These are phyloP conservation scores for Sinhomidia bicolor DNA, from an alignment of 2,888 invertebrate genomes.

Conservation along the genomic window DNA sequence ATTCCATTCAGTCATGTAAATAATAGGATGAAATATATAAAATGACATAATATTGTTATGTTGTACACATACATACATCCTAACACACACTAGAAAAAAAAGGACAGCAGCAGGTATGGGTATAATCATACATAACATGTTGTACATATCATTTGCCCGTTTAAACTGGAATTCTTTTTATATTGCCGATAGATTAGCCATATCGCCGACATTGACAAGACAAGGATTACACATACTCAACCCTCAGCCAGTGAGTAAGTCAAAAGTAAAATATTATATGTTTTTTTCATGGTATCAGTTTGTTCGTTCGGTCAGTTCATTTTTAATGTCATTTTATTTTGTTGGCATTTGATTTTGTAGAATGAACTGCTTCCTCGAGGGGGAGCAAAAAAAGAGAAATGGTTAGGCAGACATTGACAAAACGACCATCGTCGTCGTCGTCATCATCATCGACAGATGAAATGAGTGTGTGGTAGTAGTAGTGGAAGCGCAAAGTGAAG, in stretches of 20 bases:
- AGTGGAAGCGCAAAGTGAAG: background rate
- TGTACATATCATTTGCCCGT: background rate
- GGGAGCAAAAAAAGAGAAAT: background rate
- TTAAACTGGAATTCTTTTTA: conserved; percentile 50
- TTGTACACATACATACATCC: background rate
- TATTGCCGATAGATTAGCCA: conserved; percentile 68
- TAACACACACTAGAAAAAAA: background rate
- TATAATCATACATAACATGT: background rate
- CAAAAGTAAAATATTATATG: too few species aligned
- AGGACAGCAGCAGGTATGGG: too few species aligned
- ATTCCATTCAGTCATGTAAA: conserved; percentile 56
- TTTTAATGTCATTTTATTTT: conserved; percentile 53
- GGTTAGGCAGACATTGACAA: conserved; percentile 41
- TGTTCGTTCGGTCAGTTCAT: background rate
- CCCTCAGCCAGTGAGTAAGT: background rate
- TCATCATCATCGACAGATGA: conserved; percentile 13
- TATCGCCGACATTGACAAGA: conserved; percentile 70
- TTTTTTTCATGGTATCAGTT: conserved; percentile 70
- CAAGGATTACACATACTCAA: conserved; percentile 57
- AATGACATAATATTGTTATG: conserved; percentile 45
- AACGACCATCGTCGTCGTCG: conserved; percentile 29
- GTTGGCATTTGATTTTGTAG: background rate
- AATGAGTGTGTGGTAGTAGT: too few species aligned
- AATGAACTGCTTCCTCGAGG: conserved; percentile 1
- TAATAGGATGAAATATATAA: conserved; percentile 26